Percentiles rank a stretch among this genome's conserved stretches.
Conservation (phyloP, 2,113 vertebrate species). For the Plotosus lineatus region DNA sequence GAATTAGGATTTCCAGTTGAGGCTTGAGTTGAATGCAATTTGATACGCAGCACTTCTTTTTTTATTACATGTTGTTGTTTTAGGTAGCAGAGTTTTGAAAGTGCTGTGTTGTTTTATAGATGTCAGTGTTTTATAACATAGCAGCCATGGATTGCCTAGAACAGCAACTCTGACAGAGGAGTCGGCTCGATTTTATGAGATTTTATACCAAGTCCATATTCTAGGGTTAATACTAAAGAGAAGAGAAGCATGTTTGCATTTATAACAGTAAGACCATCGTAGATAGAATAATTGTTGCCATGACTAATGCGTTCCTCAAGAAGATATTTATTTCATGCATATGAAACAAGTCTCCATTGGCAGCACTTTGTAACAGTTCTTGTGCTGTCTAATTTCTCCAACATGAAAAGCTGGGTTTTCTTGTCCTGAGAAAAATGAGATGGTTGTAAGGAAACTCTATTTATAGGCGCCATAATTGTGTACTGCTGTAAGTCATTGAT, state of each 20-base stretch:
- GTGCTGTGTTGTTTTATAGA: neutral
- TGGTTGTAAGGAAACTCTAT: neutral
- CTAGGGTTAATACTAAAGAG: neutral
- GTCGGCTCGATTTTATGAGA: neutral
- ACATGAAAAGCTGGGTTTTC: neutral
- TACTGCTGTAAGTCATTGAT: neutral
- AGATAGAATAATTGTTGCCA: neutral
- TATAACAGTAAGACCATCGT: neutral
- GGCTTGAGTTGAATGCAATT: neutral
- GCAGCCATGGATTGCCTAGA: neutral
- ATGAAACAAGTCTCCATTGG: neutral
- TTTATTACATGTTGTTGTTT: neutral
- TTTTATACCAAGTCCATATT: neutral
- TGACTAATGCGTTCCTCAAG: neutral
- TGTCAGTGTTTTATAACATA: neutral
- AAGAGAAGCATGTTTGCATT: neutral
- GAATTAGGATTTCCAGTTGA: neutral
- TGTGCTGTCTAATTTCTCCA: neutral
- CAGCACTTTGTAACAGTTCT: neutral
- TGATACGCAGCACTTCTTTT: slow-evolving; percentile 10
- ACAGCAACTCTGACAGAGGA: neutral
- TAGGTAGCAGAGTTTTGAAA: neutral
- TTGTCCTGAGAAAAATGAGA: neutral
- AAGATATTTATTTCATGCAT: neutral
- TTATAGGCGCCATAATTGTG: neutral